phyloP scores from a whole-genome alignment of 2,888 invertebrate genomes.

The Cenopis cana region DNA sequence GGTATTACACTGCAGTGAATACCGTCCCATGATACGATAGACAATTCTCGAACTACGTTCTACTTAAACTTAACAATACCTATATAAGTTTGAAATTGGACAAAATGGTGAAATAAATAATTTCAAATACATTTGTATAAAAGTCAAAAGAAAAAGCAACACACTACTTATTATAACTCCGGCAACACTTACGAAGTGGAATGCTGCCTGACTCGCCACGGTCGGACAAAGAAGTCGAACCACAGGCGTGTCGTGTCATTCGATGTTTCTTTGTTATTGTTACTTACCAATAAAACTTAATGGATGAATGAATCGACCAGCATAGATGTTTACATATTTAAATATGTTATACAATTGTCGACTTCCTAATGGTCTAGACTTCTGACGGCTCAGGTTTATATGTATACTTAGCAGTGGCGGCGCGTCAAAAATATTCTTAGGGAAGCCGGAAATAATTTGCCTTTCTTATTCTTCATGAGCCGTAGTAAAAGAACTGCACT shows the following conservation, averaged over 20 bases:
- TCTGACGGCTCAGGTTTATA: neutral
- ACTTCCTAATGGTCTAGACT: slow-evolving; percentile 29
- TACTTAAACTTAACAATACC: slow-evolving; percentile 3
- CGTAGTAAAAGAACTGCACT: no score
- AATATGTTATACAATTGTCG: slow-evolving; percentile 17
- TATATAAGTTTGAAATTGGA: slow-evolving; percentile 1
- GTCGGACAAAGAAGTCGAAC: slow-evolving; percentile 56
- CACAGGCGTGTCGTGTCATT: slow-evolving; percentile 54
- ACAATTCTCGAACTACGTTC: no score
- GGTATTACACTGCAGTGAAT: neutral
- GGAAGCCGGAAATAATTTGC: no score
- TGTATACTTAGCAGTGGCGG: no score
- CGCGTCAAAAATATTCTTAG: no score
- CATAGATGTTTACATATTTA: slow-evolving; percentile 38
- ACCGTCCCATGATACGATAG: neutral
- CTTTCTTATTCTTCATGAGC: no score
- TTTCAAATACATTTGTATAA: slow-evolving; percentile 20
- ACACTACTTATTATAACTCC: slow-evolving; percentile 2
- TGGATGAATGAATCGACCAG: slow-evolving; percentile 51
- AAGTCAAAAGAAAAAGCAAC: slow-evolving; percentile 25
- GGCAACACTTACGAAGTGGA: slow-evolving; percentile 33
- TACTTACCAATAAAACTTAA: slow-evolving; percentile 53
- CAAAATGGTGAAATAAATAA: slow-evolving; percentile 14
- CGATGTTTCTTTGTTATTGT: slow-evolving; percentile 61
- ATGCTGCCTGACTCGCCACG: slow-evolving; percentile 38